Conservation (phyloP, 2,113 vertebrate genomes). For the Hydrolagus affinis region DNA sequence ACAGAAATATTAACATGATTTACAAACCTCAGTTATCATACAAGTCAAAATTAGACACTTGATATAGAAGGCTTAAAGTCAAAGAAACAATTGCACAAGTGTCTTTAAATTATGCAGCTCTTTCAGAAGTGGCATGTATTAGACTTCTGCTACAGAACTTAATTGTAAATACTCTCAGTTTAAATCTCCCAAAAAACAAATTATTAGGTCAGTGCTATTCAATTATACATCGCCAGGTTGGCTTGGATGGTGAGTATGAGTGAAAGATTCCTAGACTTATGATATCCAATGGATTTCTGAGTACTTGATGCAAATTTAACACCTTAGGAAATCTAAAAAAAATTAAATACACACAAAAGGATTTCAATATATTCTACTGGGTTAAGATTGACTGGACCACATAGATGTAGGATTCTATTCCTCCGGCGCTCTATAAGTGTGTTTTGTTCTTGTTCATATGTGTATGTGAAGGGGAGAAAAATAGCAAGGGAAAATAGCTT, state of each 20-base stretch:
- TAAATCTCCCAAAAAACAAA: slow-evolving; percentile 9
- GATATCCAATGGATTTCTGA: neutral
- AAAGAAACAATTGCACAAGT: neutral
- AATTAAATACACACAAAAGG: neutral
- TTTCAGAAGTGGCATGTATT: slow-evolving; percentile 3
- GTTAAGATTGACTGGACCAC: neutral
- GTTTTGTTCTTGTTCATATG: neutral
- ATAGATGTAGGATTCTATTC: neutral
- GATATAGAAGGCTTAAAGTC: slow-evolving; percentile 18
- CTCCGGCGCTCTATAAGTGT: too few relatives aligned
- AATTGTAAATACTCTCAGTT: slow-evolving; percentile 17
- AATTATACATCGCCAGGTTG: neutral
- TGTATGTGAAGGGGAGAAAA: neutral
- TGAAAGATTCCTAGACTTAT: neutral
- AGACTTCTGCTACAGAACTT: slow-evolving; percentile 9
- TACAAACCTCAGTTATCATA: slow-evolving; percentile 28
- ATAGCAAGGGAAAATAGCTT: neutral
- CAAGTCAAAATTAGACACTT: slow-evolving; percentile 25
- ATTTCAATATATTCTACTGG: neutral
- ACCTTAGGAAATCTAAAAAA: neutral
- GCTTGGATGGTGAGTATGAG: neutral
- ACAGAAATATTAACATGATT: slow-evolving; percentile 33
- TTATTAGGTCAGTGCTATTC: slow-evolving; percentile 5
- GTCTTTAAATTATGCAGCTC: slow-evolving; percentile 24
- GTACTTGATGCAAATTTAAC: neutral